Evolutionary conservation across 2,113 vertebrate genomes (phyloP).

Genomic region (Acanthisitta chloris): DNA sequence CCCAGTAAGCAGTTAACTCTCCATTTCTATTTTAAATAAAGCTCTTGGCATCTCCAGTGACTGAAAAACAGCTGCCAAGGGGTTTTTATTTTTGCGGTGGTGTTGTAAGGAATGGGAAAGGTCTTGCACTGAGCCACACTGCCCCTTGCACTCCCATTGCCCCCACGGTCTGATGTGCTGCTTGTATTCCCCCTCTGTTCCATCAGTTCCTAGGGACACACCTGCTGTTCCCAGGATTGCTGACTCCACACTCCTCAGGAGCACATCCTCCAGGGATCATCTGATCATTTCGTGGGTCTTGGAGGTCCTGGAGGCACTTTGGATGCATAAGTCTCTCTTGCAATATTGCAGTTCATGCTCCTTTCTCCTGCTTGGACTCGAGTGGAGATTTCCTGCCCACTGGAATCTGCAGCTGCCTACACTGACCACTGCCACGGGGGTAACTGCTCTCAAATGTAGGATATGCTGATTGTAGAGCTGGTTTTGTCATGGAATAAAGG

Average conservation of each 20-base stretch:
- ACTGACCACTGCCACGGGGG: not conserved
- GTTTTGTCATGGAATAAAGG: not conserved
- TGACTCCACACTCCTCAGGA: not conserved
- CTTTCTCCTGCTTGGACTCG: not conserved
- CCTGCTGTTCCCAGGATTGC: not conserved
- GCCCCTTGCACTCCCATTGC: not conserved
- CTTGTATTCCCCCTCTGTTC: not conserved
- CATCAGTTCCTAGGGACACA: not conserved
- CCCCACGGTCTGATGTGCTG: not conserved
- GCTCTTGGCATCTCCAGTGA: not conserved
- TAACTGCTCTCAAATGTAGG: not conserved
- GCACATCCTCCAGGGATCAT: fast-evolving
- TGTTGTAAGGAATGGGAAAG: not conserved
- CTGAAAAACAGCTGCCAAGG: not conserved
- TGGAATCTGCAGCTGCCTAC: not conserved
- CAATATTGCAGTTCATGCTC: fast-evolving
- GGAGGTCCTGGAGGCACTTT: not conserved
- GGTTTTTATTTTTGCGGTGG: not conserved
- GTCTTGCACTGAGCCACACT: not conserved
- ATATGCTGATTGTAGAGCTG: not conserved
- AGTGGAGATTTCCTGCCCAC: fast-evolving
- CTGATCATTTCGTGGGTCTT: not conserved
- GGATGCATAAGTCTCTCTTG: fast-evolving
- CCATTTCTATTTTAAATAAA: not conserved
- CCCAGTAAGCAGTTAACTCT: not conserved